Base-by-base conservation (phyloP, 1,140 invertebrate genomes). In the Scaptomyza hsui region DNA sequence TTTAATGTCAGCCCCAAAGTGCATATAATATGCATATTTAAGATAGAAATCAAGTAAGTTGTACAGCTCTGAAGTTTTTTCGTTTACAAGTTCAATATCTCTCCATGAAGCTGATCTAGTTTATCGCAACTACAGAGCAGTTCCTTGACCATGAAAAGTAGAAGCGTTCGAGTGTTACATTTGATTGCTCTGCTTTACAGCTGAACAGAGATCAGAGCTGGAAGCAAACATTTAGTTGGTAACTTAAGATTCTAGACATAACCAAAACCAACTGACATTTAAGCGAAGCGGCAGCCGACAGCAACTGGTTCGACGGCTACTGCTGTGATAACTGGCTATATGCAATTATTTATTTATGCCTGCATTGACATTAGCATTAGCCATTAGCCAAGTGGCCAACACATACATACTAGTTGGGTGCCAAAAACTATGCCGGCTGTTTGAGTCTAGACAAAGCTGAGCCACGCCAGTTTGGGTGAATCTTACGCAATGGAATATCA, bases 291-390 rank as follows among this genome's bases (percentile, higher is more conserved):
- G 7, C 26, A 29, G 26, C 26, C 2, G 4, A 21, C 9, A 7
- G 35, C 75, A 83, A 83, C 69, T 80, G 78, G 82, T 88, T 76
- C 82, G 70, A 63, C 61, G 18, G 32, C 45, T 56, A 21, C 57
- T 15, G 45, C 59, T 32, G 24, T 21, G 64, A 44, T 42, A 32
- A 45, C 57, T 69, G 64, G 64, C 64, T 72, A 72, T 78, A 73
- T 65, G 77, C 74, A 78, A 85, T 89, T 89, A 85, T 88, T 86
- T 89, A 89, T 89, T 89, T 89, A 89, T 89, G 85, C 85, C 83
- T 80, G 60, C 79, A 89, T 89, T 89, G 85, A 89, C 85, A 89
- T 89, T 89, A 89, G 85, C 83, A 89, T 83, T 73, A 65, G 59
- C 45, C 15, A 65, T 60, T 75, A 47, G 71, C 63, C 44, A 63